Percentiles rank a stretch among this genome's conserved stretches.
Conservation (phyloP, 2,797 vertebrate species). For the Sandelia bainsii region DNA sequence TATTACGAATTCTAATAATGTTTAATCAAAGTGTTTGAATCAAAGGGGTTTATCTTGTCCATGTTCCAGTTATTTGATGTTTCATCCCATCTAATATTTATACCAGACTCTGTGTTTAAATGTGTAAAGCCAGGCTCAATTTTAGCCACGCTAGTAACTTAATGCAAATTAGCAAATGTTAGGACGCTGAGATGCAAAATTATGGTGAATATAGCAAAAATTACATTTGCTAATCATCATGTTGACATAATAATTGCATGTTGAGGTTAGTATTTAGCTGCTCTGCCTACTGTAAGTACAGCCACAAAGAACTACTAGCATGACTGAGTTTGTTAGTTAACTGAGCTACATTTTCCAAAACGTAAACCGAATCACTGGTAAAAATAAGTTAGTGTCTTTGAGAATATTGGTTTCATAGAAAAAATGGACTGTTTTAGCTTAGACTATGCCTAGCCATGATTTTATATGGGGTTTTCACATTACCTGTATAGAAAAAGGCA, state of each 20-base stretch:
- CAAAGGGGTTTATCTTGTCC: not conserved
- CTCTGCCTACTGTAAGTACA: too few species aligned
- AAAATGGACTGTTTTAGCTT: not conserved
- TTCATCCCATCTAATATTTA: not conserved
- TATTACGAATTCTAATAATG: not conserved
- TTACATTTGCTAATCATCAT: too few species aligned
- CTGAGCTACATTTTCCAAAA: too few species aligned
- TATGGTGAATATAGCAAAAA: too few species aligned
- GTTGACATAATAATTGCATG: too few species aligned
- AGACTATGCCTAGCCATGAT: conserved; percentile 37
- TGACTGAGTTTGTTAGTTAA: too few species aligned
- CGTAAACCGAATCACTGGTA: not conserved
- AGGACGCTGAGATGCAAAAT: too few species aligned
- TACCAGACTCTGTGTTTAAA: not conserved
- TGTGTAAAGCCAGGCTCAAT: not conserved
- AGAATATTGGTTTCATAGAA: not conserved
- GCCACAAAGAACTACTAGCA: too few species aligned
- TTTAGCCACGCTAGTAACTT: not conserved
- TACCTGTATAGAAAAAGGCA: conserved; percentile 2
- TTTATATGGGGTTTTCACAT: conserved; percentile 43
- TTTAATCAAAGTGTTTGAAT: not conserved
- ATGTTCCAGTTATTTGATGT: not conserved
- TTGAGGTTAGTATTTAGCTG: too few species aligned
- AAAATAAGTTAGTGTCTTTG: not conserved
- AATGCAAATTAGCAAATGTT: not conserved